Base-by-base conservation (phyloP, 2,888 invertebrate species). In the Iselma pallidipennis region DNA sequence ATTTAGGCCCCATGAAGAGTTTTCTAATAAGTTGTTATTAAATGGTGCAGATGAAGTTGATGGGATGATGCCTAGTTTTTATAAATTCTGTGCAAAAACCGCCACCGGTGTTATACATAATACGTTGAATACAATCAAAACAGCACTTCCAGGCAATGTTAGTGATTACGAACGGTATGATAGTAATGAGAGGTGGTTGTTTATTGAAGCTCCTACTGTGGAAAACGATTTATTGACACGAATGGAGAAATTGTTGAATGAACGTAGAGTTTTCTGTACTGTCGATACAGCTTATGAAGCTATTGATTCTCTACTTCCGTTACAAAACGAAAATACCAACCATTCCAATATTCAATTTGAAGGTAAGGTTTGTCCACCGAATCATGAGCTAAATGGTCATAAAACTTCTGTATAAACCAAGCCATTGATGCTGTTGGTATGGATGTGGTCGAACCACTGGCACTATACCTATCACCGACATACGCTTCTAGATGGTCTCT, bases 61-160 rank as follows among this genome's bases (percentile, higher is more conserved):
- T 65, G 81, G 81, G 19, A 77, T 80, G 19, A 75, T 81, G 74
- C 81, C 81, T 0, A 80, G 79, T 69, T 78, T 81, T 53, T 84
- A 84, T 73, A 87, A 91, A 81, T 81, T 91, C 76, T 85, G 92
- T 74, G 89, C 90, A 0, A 89, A 90, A 76, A 91, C 91, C 0
- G 90, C 92, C 67, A 91, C 90, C 1, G 92, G 91, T 0, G 90
- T 92, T 66, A 89, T 92, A 76, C 78, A 79, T 51, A 81, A 82
- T 66, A 90, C 90, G 0, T 82, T 92, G 2, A 91, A 91, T 79
- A 90, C 90, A 0, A 83, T 92, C 49, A 89, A 87, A 78, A 91
- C 91, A 21, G 91, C 90, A 5, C 79, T 88, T 21, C 87, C 87
- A 10, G 85, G 85, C 33, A 85, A 85, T 69, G 82, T 82, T 53